A percentile compares a stretch with the other conserved stretches of the same genome.
These are phyloP conservation scores for Mizuhopecten yessoensis DNA, from an alignment of 1,140 invertebrate genomes.

Conservation along the genomic window DNA sequence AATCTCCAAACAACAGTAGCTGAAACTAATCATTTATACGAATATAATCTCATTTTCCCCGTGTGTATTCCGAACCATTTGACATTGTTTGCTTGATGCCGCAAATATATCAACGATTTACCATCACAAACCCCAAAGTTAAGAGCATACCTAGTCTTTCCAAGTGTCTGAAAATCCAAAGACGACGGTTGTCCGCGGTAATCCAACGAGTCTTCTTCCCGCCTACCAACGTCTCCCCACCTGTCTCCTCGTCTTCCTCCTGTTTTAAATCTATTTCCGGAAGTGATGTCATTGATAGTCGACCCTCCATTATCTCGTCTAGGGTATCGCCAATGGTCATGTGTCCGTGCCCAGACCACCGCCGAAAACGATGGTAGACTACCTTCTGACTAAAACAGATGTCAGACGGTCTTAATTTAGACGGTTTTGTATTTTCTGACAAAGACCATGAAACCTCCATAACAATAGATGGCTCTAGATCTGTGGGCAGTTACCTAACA, in stretches of 20 bases:
- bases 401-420: not conserved
- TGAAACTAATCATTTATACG: too few species aligned
- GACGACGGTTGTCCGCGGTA: not conserved
- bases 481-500: not conserved
- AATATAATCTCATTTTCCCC: too few species aligned
- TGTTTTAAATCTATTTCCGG: not conserved
- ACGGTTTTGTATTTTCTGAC: not conserved
- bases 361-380: not conserved
- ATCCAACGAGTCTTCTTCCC: not conserved
- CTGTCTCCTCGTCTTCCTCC: not conserved
- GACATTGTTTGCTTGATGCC: too few species aligned
- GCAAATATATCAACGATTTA: not conserved
- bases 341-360: not conserved
- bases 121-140: not conserved
- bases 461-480: not conserved
- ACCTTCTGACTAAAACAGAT: conserved; percentile 19
- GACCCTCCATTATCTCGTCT: conserved; percentile 16
- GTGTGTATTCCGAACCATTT: too few species aligned
- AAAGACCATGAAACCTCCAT: not conserved
- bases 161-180: conserved; percentile 28
- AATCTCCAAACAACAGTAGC: too few species aligned
- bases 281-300: not conserved
- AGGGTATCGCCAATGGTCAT: not conserved
- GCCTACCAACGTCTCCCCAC: not conserved
- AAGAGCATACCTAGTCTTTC: not conserved